These are phyloP conservation scores for Zosterops borbonicus DNA, from an alignment of 2,113 vertebrate species.

Conservation along the genomic window DNA sequence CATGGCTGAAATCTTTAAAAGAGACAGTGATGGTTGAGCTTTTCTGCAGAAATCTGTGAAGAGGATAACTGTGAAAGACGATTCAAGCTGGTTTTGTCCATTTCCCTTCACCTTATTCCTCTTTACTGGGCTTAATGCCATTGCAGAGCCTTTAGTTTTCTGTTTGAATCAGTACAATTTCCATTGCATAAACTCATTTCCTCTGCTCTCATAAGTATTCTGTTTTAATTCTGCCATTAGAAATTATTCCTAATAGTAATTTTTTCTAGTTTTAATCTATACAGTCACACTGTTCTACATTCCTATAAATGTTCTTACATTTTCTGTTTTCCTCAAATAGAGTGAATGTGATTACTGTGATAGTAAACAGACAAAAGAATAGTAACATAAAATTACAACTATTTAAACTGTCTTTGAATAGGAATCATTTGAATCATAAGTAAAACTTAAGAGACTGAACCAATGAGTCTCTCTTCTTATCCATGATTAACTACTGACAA, in stretches of 20 bases:
- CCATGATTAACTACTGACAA: conserved; percentile 74
- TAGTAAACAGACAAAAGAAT: conserved; percentile 53
- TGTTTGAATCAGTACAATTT: not conserved
- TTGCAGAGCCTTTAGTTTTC: not conserved
- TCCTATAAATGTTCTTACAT: not conserved
- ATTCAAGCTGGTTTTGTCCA: not conserved
- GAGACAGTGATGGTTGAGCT: not conserved
- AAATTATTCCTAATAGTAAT: not conserved
- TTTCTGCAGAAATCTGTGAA: not conserved
- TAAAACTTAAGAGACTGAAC: conserved; percentile 67
- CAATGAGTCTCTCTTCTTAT: conserved; percentile 55
- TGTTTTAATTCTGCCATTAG: conserved; percentile 19
- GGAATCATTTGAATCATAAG: conserved; percentile 45
- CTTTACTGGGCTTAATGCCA: not conserved
- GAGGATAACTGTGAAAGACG: not conserved
- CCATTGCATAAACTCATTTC: not conserved
- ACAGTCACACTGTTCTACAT: not conserved
- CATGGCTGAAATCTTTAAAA: not conserved
- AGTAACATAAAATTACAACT: conserved; percentile 41
- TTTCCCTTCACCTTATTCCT: not conserved
- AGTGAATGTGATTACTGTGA: not conserved
- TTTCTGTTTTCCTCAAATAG: conserved; percentile 48
- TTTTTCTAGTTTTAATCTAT: not conserved
- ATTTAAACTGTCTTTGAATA: conserved; percentile 51
- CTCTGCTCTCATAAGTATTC: not conserved